These are phyloP conservation scores for Saturnia japonica DNA, from an alignment of 2,888 invertebrate genomes.

Conservation along the genomic window DNA sequence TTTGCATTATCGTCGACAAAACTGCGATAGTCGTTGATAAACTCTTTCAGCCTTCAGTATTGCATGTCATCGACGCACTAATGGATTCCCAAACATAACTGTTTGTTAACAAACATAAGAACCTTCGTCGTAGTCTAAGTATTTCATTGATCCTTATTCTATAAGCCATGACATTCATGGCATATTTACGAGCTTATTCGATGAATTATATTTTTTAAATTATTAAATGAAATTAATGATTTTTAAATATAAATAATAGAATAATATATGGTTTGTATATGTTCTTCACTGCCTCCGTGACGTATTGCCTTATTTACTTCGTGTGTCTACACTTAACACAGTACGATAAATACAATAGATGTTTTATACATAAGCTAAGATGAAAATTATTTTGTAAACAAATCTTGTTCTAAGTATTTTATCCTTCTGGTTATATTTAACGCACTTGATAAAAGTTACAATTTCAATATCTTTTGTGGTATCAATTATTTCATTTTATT, in stretches of 20 bases:
- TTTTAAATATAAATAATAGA: not conserved
- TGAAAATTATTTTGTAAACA: not conserved
- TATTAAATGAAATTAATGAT: not conserved
- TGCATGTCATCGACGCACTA: conserved; percentile 56
- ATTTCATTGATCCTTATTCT: conserved; percentile 30
- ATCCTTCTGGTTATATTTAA: not conserved
- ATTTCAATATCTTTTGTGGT: not conserved
- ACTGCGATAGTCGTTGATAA: conserved; percentile 25
- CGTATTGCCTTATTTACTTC: not conserved
- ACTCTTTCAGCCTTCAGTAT: conserved; percentile 33
- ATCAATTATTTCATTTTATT: not conserved
- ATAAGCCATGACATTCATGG: conserved; percentile 11
- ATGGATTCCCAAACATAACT: conserved; percentile 67
- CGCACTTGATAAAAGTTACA: not conserved
- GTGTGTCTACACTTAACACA: not conserved
- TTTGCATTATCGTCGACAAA: conserved; percentile 28
- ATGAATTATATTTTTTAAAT: not conserved
- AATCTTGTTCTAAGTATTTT: not conserved
- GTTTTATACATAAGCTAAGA: not conserved
- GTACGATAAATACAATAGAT: not conserved
- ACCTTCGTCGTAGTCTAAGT: conserved; percentile 36
- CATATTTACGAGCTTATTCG: not conserved
- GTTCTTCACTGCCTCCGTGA: not conserved
- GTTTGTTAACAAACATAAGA: conserved; percentile 49
- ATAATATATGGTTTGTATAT: not conserved